Base-by-base conservation (phyloP, 2,888 invertebrate species). In the Cynaeus angustus region DNA sequence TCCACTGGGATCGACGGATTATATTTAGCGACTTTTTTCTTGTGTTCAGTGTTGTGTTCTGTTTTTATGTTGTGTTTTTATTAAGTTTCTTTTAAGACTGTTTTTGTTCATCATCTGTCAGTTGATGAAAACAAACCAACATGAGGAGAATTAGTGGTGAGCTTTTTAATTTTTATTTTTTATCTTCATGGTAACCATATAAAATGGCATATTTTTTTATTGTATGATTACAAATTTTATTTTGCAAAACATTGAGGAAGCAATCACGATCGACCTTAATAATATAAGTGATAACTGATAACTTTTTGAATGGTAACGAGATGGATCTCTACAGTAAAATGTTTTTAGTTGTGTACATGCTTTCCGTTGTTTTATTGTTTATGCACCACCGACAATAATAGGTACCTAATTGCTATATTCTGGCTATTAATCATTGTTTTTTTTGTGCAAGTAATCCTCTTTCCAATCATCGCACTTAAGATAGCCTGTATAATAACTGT, bases 111-210 rank as follows among this genome's bases (percentile, higher is more conserved):
- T 41, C 48, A 50, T 21, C 33, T 64, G 65, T 14, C 45, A 30
- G 53, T 68, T 68, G 59, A 53, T 62, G 52, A 66, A 10, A 41
- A 58, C 13, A 33, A 28, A 26, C 33, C 37, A 41, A 14, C 45
- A 72, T 72, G 72, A 72, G 72, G 72, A 72, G 67, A 56, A 69
- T 72, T 67, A 72, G 70, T 70, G 72, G 72, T 72, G 33, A 70
- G 72, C 52, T 37, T 21, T 5, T 38, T 59, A 46, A 45, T 43
- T 10, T 5, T 28, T 33, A 33, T 33, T 33, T 33, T 33, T 9
- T 28, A n/a, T n/a, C n/a, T n/a, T n/a, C n/a, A n/a, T n/a, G n/a
- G n/a, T n/a, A n/a, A n/a, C n/a, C n/a, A n/a, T n/a, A n/a, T n/a
- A n/a, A n/a, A n/a, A n/a, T n/a, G n/a, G n/a, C n/a, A n/a, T n/a